Conservation (phyloP, 2,797 vertebrate genomes). For the Mustela erminea region DNA sequence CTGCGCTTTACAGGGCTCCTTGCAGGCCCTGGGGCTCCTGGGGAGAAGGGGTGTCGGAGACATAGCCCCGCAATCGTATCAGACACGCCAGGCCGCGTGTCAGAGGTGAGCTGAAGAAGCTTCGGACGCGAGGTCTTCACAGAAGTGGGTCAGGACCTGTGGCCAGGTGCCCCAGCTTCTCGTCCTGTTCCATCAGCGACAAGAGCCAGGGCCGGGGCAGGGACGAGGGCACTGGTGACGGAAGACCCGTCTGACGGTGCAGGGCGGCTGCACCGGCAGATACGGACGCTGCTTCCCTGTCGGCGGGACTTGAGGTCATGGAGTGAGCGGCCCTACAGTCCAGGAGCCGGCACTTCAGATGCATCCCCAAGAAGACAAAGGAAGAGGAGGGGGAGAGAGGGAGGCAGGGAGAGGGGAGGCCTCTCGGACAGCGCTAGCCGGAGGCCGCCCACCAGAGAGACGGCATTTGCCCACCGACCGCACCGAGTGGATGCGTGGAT, state of each 20-base stretch:
- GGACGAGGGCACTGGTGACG: neutral
- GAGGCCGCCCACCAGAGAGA: rapidly evolving
- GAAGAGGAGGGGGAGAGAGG: neutral
- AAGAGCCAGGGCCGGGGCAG: rapidly evolving
- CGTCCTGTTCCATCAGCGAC: rapidly evolving
- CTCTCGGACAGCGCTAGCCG: neutral
- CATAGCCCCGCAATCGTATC: rapidly evolving
- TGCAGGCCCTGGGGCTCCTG: rapidly evolving
- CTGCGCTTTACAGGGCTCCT: rapidly evolving
- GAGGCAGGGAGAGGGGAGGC: neutral
- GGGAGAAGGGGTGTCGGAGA: too few species aligned
- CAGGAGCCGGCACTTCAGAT: neutral
- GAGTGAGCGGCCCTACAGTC: rapidly evolving
- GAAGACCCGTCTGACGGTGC: rapidly evolving
- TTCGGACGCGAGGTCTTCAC: rapidly evolving
- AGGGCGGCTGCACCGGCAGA: too few species aligned
- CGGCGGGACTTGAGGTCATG: rapidly evolving
- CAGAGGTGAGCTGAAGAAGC: neutral
- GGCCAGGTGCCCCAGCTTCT: rapidly evolving
- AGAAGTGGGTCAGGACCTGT: neutral
- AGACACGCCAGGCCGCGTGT: rapidly evolving
- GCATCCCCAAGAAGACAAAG: rapidly evolving
- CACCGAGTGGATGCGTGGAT: neutral
- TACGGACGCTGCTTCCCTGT: neutral
- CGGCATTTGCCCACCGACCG: neutral